phyloP scores from a whole-genome alignment of 2,113 vertebrate species.

The Alethe castanea region DNA sequence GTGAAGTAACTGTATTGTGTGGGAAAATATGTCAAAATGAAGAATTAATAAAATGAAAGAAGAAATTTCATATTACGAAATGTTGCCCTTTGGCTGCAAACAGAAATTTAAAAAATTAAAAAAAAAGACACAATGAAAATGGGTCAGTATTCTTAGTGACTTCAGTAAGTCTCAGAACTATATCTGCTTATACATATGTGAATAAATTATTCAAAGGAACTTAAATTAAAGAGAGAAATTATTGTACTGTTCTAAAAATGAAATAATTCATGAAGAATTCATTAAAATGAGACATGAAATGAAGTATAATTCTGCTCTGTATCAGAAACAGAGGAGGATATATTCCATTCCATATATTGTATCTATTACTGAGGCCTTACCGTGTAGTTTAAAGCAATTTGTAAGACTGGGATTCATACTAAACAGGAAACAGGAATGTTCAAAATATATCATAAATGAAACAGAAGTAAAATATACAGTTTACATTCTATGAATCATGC shows the following conservation, averaged over 20 bases:
- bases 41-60: neutral
- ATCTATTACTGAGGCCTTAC: neutral
- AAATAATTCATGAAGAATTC: neutral
- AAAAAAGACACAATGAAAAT: neutral
- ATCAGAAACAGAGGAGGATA: neutral
- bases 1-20: neutral
- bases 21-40: neutral
- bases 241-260: neutral
- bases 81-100: neutral
- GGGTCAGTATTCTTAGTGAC: neutral
- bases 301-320: neutral
- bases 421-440: neutral
- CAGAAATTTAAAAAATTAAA: neutral
- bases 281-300: neutral
- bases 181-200: neutral
- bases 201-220: neutral
- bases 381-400: neutral
- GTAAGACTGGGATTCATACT: neutral
- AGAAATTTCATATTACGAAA: neutral
- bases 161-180: neutral
- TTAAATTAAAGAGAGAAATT: neutral
- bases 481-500: neutral
- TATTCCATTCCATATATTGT: neutral
- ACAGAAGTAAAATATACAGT: neutral
- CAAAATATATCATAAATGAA: neutral